Base-by-base conservation (phyloP, 1,140 invertebrate genomes). In the Ctenoplectra terminalis region DNA sequence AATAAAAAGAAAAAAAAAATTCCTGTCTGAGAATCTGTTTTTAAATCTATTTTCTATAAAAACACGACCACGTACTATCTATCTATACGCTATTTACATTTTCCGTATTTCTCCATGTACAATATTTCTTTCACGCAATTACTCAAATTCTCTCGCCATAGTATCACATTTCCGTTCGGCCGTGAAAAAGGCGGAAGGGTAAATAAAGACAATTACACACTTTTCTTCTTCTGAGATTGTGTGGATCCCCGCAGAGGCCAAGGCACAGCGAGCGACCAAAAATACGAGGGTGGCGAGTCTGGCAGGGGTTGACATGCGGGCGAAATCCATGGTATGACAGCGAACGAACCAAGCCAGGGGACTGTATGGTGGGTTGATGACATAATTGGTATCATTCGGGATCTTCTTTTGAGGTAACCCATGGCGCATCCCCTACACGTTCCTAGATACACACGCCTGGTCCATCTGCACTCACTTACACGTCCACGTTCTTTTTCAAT, bases 341-440 rank as follows among this genome's bases (percentile, higher is more conserved):
- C 64, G 72, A 83, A 43, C 70, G 81, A 86, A 85, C 73, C 72
- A 23, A 71, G 74, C 78, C 73, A 58, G 73, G 85, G 87, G 77
- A 71, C 48, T 75, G 78, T 64, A 69, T 70, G 61, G 63, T 61
- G 46, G 82, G 88, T 84, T 91, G 90, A 91, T 91, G 90, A 89
- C 90, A 91, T 91, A 91, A 91, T 91, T 91, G 90, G 90, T 91
- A 91, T 91, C 90, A 91, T 91, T 91, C 90, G 86, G 75, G 76
- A 84, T 88, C 90, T 91, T 90, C 90, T 90, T 91, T 91, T 90
- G 88, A 90, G 88, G 83, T 90, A 83, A 90, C 89, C 87, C 86
- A 83, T 83, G 58, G 50, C 40, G 8, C 67, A 52, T 48, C 29
- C 76, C 85, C 61, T 60, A 52, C 73, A 81, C 29, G 13, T 26